These are phyloP conservation scores for Vulpes vulpes DNA, from an alignment of 2,113 vertebrate species.

Conservation along the genomic window DNA sequence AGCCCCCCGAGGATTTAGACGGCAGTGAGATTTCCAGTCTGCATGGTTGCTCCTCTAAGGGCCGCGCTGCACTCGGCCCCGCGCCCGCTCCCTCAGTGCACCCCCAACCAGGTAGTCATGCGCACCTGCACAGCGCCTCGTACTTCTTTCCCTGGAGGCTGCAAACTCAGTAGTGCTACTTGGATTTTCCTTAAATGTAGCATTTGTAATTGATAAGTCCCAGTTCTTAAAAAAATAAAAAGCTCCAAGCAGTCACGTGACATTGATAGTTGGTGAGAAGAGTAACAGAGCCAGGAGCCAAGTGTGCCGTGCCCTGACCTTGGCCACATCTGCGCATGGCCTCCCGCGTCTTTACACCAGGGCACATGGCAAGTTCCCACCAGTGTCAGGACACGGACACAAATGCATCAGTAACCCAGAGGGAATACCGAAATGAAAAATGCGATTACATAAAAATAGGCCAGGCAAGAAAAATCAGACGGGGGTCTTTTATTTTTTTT, in stretches of 20 bases:
- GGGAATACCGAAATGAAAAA: slow-evolving; percentile 37
- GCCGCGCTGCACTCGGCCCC: not conserved
- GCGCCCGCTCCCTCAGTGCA: no score
- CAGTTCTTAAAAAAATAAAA: not conserved
- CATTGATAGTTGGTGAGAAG: not conserved
- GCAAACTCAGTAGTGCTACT: not conserved
- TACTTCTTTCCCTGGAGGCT: not conserved
- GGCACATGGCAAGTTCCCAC: not conserved
- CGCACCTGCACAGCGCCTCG: not conserved
- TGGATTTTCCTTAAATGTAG: not conserved
- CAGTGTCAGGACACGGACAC: not conserved
- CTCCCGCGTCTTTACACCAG: not conserved
- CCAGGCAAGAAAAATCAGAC: slow-evolving; percentile 24
- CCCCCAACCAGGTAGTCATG: fast-evolving
- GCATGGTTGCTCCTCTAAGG: not conserved
- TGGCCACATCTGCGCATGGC: no score
- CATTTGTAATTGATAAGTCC: not conserved
- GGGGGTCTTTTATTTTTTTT: not conserved
- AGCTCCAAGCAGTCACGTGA: not conserved
- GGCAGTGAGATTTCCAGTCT: not conserved
- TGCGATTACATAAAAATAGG: slow-evolving; percentile 23
- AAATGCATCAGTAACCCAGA: not conserved
- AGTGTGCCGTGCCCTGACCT: not conserved
- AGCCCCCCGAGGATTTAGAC: not conserved
- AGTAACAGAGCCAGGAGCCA: no score